Conservation (phyloP, 2,113 vertebrate species). For the Haemorhous mexicanus region DNA sequence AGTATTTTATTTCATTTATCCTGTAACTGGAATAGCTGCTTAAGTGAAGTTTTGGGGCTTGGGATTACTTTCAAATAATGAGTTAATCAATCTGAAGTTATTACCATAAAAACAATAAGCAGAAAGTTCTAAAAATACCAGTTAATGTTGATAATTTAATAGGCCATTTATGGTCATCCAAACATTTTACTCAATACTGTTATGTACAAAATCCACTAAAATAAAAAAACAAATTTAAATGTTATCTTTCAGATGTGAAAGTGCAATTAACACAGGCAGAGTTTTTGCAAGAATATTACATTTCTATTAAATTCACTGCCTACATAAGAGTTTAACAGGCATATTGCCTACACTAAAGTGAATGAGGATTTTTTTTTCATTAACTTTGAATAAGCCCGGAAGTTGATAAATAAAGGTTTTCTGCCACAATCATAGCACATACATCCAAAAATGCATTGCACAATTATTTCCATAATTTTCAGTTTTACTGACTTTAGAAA, state of each 20-base stretch:
- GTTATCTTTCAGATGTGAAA: conserved; percentile 51
- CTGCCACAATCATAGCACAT: conserved; percentile 47
- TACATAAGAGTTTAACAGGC: background rate
- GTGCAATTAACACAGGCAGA: conserved; percentile 48
- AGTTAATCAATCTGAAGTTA: background rate
- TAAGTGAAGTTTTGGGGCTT: background rate
- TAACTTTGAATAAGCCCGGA: conserved; percentile 6
- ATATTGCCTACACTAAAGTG: background rate
- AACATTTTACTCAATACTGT: conserved; percentile 22
- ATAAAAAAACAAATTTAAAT: conserved; percentile 17
- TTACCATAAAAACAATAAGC: background rate
- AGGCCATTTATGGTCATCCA: conserved; percentile 8
- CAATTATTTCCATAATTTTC: conserved; percentile 33
- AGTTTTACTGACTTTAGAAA: conserved; percentile 27
- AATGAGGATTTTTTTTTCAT: conserved; percentile 17
- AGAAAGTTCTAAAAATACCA: conserved; percentile 1
- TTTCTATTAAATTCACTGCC: background rate
- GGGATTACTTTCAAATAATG: conserved; percentile 17
- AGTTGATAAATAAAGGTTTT: conserved; percentile 7
- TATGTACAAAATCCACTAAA: conserved; percentile 43
- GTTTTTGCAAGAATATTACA: conserved; percentile 4
- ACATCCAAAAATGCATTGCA: conserved; percentile 39
- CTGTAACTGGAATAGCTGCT: background rate
- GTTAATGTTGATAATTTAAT: conserved; percentile 30
- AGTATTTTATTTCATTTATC: conserved; percentile 47